Evolutionary conservation across 2,113 vertebrate genomes (phyloP).

Genomic region (Stegostoma tigrinum): DNA sequence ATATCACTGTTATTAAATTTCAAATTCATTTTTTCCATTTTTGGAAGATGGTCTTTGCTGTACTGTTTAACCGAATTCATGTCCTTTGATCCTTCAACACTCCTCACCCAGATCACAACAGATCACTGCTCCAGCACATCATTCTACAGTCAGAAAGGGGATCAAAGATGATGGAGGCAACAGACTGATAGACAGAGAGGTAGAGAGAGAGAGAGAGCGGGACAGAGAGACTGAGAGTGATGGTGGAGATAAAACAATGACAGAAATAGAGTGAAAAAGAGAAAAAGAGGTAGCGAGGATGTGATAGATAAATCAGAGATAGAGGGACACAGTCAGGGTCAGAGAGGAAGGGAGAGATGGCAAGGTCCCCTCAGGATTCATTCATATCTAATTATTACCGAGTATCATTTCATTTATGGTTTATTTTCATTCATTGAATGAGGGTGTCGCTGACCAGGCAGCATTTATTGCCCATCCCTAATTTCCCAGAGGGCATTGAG

Average conservation of each 20-base stretch:
- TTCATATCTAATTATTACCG: no score
- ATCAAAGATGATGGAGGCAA: background rate
- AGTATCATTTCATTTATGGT: no score
- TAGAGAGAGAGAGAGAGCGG: background rate
- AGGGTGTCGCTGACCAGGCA: no score
- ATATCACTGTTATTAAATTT: slow-evolving; percentile 36
- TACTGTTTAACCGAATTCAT: background rate
- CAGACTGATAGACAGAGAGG: background rate
- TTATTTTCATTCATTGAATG: no score
- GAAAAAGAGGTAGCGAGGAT: background rate
- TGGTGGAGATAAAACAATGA: background rate
- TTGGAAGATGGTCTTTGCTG: background rate
- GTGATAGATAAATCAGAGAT: background rate
- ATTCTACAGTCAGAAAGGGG: background rate
- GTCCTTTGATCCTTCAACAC: background rate
- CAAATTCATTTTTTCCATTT: slow-evolving; percentile 23
- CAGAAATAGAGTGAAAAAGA: background rate
- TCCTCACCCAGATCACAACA: background rate
- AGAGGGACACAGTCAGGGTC: background rate
- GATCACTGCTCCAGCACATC: slow-evolving; percentile 2
- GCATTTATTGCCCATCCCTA: no score
- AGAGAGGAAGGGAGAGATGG: background rate
- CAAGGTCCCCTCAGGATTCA: no score
- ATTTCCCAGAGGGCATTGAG: no score
- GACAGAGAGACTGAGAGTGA: background rate